Base-by-base conservation (phyloP, 1,140 invertebrate genomes). In the Trachelipus rathkii region DNA sequence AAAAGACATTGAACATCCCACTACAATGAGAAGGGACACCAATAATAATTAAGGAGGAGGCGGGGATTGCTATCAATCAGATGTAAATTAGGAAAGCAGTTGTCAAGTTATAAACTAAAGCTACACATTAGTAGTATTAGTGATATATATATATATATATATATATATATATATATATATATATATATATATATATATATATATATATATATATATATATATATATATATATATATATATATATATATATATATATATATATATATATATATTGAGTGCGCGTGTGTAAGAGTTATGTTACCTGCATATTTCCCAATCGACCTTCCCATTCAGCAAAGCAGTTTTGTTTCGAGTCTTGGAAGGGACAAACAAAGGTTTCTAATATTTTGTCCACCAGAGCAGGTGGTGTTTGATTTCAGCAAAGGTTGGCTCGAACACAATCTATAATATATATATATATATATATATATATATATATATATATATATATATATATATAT, bases 361-460 rank as follows among this genome's bases (percentile, higher is more conserved):
- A 94, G 87, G 73, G 87, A 85, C 73, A 87, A 85, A 46, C 92
- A 89, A 46, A 90, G 89, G n/a, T n/a, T 76, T 90, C 85, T 33
- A 92, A 89, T 82, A 95, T 90, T 21, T 88, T 88, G 82, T 92
- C 90, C 78, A 92, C 89, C 13, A 93, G 84, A 45, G 84, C 2
- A 95, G 85, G 75, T 89, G 88, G 75, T 90, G 87, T 75, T 88
- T 86, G 78, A 95, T 91, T 78, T 89, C 88, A 69, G 89, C 89
- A 81, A 95, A 94, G 0, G 89, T 88, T 0, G 94, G 94, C 74
- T 93, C 92, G 84, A 95, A 95, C 68, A 87, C 87, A 66, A 95
- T 89, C 0, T 87, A 53, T 72, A n/a, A 21, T 66, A n/a, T 5
- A 66, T 19, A 19, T 66, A 23, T 23, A 66, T 19, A 23, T 19